Percentiles rank a stretch among this genome's conserved stretches.
Conservation (phyloP, 2,888 invertebrate genomes). For the Eustalomyia histrio region DNA sequence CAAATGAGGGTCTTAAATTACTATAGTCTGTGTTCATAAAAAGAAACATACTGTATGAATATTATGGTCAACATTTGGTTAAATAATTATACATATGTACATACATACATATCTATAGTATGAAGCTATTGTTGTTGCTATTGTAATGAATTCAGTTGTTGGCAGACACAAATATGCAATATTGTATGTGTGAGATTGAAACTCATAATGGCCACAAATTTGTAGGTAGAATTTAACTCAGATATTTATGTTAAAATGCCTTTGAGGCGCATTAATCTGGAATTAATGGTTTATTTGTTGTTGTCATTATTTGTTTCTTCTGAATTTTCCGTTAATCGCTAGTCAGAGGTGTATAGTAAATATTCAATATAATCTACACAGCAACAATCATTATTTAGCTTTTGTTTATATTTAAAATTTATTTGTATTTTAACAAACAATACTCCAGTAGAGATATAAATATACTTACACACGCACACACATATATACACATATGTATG, state of each 20-base stretch:
- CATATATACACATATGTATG: neutral
- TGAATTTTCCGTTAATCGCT: conserved; percentile 48
- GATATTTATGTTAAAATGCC: conserved; percentile 67
- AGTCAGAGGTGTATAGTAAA: conserved; percentile 33
- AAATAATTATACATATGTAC: conserved; percentile 35
- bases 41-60: conserved; percentile 46
- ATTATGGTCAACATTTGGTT: conserved; percentile 56
- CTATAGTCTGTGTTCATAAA: conserved; percentile 24
- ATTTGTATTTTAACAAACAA: too few species aligned
- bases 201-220: neutral
- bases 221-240: conserved; percentile 12
- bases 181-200: neutral
- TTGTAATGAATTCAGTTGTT: too few species aligned
- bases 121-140: too few species aligned
- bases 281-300: conserved; percentile 59
- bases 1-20: conserved; percentile 56
- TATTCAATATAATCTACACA: conserved; percentile 36
- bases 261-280: conserved; percentile 65
- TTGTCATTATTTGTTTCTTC: neutral
- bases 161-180: neutral
- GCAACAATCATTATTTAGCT: conserved; percentile 14
- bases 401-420: neutral
- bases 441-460: neutral
- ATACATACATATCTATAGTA: neutral
- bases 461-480: neutral